A percentile compares a stretch with the other conserved stretches of the same genome.
These are phyloP conservation scores for Chaetura pelagica DNA, from an alignment of 2,113 vertebrate species.

Conservation along the genomic window DNA sequence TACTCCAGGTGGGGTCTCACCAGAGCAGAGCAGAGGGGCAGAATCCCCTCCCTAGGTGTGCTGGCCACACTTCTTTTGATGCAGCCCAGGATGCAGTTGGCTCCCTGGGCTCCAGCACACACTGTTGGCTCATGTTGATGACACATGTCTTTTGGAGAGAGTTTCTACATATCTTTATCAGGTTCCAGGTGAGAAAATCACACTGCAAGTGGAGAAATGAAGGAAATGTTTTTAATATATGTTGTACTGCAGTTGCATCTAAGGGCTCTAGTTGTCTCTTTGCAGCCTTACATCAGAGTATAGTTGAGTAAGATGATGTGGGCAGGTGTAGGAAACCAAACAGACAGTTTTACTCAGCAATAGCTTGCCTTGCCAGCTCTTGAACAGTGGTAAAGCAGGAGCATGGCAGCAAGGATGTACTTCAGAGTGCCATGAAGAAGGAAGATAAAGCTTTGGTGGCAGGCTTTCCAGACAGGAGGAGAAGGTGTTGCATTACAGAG, in stretches of 20 bases:
- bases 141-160: not conserved
- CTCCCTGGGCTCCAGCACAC: too few relatives aligned
- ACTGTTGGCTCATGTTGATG: too few relatives aligned
- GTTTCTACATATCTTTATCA: not conserved
- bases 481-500: not conserved
- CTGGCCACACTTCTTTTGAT: too few relatives aligned
- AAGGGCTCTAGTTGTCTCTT: not conserved
- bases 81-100: too few relatives aligned
- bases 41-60: too few relatives aligned
- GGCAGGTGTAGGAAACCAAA: not conserved
- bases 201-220: not conserved
- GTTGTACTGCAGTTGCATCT: not conserved
- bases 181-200: not conserved
- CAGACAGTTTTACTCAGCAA: fast-evolving
- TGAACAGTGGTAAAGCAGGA: not conserved
- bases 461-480: not conserved
- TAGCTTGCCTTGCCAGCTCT: not conserved
- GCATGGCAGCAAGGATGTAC: not conserved
- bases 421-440: not conserved
- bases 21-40: too few relatives aligned
- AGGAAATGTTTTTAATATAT: too few relatives aligned
- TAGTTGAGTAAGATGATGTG: not conserved
- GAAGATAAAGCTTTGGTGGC: not conserved
- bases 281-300: not conserved
- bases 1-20: too few relatives aligned